phyloP scores from a whole-genome alignment of 2,888 invertebrate genomes.

The Mythimna impura region DNA sequence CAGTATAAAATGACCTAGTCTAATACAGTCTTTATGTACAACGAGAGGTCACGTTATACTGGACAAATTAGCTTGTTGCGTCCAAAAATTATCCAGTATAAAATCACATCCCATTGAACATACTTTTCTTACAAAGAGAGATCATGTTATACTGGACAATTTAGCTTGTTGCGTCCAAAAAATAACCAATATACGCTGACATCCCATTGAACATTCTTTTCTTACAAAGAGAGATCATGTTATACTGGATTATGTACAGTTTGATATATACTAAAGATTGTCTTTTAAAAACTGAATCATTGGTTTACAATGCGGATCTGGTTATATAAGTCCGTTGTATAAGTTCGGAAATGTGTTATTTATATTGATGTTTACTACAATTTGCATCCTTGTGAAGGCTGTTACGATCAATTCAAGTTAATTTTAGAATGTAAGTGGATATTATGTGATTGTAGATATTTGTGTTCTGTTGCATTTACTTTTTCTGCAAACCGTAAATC shows the following conservation, averaged over 20 bases:
- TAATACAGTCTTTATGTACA: fast-evolving
- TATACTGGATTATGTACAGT: not conserved
- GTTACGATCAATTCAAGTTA: not conserved
- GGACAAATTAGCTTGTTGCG: not conserved
- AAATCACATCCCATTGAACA: not conserved
- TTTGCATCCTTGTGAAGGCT: slow-evolving; percentile 27
- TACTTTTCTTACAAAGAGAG: not conserved
- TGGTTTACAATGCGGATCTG: slow-evolving; percentile 39
- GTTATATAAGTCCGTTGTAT: slow-evolving; percentile 33
- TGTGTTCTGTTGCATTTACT: not conserved
- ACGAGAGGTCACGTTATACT: not conserved
- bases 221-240: not conserved
- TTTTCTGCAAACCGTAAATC: not conserved
- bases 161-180: not conserved
- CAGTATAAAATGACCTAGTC: not conserved
- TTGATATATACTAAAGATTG: not conserved
- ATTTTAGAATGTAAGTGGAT: slow-evolving; percentile 5
- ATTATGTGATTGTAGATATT: not conserved
- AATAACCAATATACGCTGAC: not conserved
- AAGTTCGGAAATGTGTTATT: slow-evolving; percentile 36
- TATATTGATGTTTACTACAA: slow-evolving; percentile 36
- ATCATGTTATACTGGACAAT: not conserved
- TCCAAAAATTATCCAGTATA: not conserved
- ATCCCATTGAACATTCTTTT: not conserved
- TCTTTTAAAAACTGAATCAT: slow-evolving; percentile 13